Base-by-base conservation (phyloP, 2,888 invertebrate genomes). In the Koerneria pararmatus region DNA sequence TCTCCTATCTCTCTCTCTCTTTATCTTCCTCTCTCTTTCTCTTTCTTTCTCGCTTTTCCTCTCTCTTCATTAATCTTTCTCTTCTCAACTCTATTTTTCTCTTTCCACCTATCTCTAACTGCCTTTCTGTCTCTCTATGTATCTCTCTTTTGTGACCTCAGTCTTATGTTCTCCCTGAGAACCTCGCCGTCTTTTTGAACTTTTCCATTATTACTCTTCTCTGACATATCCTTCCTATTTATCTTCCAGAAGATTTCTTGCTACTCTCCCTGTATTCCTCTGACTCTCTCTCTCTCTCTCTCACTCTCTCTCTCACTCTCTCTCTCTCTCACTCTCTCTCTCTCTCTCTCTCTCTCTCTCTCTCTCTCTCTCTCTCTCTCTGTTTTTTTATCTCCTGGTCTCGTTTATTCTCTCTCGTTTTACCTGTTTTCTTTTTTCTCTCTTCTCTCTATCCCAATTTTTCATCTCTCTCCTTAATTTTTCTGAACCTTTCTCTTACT, bases 21-120 rank as follows among this genome's bases (percentile, higher is more conserved):
- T 32, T 29, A 29, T 27, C 27, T 29, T 27, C 32, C 29, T 31
- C 56, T 6, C 15, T 56, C 56, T 29, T 32, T 29, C 56, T 56
- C 56, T 56, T 32, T 56, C 27, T 56, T 32, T n/a, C 56, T 56
- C 56, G 31, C 56, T 56, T 32, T 27, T 32, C 31, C 56, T 56
- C 56, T 29, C 56, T 27, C 53, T 11, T 41, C 41, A 19, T 8
- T 8, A 41, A 41, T 41, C 41, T 41, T 19, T 41, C 41, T 41
- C 41, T 41, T 19, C 19, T 41, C 19, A 8, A 11, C 56, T 56
- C 56, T 56, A 29, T 24, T 32, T 56, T 32, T 56, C 56, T 56
- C 56, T 56, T 32, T 56, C 56, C n/a, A 8, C 31, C 56, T 27
- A 8, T 56, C 56, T 56, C 56, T 27, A 29, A 31, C 56, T 15